phyloP scores from a whole-genome alignment of 2,888 invertebrate species.

The Caenorhabditis macrosperma region DNA sequence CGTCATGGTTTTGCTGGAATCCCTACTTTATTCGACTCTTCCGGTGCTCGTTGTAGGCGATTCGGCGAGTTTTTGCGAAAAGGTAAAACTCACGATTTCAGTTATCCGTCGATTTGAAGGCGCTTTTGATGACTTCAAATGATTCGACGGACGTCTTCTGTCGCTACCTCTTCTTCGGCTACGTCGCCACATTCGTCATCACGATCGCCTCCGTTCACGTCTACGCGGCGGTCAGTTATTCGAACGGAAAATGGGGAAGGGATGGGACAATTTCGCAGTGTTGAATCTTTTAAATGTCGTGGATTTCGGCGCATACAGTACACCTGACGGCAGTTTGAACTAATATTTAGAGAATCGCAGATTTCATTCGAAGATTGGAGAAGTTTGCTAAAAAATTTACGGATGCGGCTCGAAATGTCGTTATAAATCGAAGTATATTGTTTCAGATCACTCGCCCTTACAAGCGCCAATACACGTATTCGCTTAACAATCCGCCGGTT shows the following conservation, averaged over 20 bases:
- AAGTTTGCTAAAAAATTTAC: too few relatives aligned
- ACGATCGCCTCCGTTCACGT: slow-evolving; percentile 1
- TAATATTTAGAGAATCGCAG: too few relatives aligned
- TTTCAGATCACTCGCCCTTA: slow-evolving; percentile 38
- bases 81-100: slow-evolving; percentile 2
- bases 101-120: slow-evolving; percentile 15
- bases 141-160: slow-evolving; percentile 18
- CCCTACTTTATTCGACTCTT: slow-evolving; percentile 9
- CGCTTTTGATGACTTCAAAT: slow-evolving; percentile 13
- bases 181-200: slow-evolving; percentile 9
- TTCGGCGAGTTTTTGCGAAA: not conserved
- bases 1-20: slow-evolving; percentile 35
- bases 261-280: not conserved
- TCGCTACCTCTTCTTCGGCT: slow-evolving; percentile 31
- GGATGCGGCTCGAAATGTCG: too few relatives aligned
- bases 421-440: too few relatives aligned
- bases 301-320: too few relatives aligned
- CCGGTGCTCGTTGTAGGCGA: slow-evolving; percentile 22
- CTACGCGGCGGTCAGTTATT: slow-evolving; percentile 22
- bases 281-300: too few relatives aligned
- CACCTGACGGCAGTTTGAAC: too few relatives aligned
- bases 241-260: too few relatives aligned
- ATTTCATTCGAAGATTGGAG: too few relatives aligned
- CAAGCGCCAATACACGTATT: slow-evolving; percentile 36
- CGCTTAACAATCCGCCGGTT: slow-evolving; percentile 21